Conservation (phyloP, 2,888 invertebrate species). For the Trilocha varians region DNA sequence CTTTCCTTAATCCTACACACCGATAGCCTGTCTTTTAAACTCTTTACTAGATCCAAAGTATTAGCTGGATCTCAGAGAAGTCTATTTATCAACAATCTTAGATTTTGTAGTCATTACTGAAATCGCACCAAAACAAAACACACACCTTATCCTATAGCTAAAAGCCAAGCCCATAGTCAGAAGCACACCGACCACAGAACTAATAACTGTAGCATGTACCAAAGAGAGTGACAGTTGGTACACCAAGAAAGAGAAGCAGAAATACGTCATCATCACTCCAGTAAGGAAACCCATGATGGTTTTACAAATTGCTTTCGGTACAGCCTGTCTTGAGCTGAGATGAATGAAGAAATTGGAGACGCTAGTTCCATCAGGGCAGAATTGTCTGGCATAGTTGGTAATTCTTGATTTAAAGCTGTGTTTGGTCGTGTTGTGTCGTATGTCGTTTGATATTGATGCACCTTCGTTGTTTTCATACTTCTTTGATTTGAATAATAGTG, state of each 20-base stretch:
- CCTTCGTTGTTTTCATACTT: background rate
- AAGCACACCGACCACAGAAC: conserved; percentile 75
- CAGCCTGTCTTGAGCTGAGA: conserved; percentile 59
- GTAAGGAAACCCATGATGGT: conserved; percentile 77
- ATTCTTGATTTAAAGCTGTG: background rate
- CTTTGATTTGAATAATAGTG: background rate
- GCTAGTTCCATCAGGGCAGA: conserved; percentile 48
- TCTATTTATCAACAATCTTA: too few species aligned
- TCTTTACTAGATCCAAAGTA: too few species aligned
- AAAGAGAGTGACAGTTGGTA: conserved; percentile 76
- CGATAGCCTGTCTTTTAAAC: too few species aligned
- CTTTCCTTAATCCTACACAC: too few species aligned
- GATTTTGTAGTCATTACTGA: too few species aligned
- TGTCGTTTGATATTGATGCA: background rate
- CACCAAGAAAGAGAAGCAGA: conserved; percentile 79
- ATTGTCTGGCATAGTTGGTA: conserved; percentile 16
- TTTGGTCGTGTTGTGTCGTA: background rate
- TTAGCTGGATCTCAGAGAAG: too few species aligned
- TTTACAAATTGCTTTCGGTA: conserved; percentile 74
- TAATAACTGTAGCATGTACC: conserved; percentile 74
- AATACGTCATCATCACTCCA: conserved; percentile 76
- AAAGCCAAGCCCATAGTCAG: conserved; percentile 80
- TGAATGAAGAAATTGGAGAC: conserved; percentile 39
- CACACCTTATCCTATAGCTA: conserved; percentile 62
- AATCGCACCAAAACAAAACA: too few species aligned